A percentile compares a stretch with the other conserved stretches of the same genome.
Evolutionary conservation across 2,888 invertebrate species (phyloP).

Genomic region (Osmoderma eremita): DNA sequence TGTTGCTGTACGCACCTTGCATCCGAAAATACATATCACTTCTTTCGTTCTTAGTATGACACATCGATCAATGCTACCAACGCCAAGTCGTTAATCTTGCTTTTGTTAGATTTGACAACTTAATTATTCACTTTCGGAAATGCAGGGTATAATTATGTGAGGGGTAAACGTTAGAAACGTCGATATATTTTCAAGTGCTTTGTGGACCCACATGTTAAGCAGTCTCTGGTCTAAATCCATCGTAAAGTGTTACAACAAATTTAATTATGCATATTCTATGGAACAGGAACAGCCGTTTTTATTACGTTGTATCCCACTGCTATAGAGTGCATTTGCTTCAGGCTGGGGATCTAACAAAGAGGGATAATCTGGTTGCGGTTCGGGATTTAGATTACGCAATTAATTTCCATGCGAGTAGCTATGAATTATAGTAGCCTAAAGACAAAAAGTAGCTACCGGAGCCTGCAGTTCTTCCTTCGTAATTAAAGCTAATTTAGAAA

Average conservation of each 20-base stretch:
- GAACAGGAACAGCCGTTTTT: constrained; percentile 24
- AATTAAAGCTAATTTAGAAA: not conserved
- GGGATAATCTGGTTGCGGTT: constrained; percentile 37
- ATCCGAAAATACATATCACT: not conserved
- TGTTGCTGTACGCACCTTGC: no score
- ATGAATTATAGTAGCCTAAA: constrained; percentile 39
- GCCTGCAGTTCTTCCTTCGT: not conserved
- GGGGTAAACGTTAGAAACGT: constrained; percentile 6
- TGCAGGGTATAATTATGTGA: constrained; percentile 16
- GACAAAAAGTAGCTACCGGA: constrained; percentile 42
- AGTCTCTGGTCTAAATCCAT: not conserved
- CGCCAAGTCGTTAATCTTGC: constrained; percentile 10
- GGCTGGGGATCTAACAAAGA: constrained; percentile 35
- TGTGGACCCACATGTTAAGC: not conserved
- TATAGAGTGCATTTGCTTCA: not conserved
- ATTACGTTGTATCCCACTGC: not conserved
- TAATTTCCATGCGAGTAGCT: constrained; percentile 45
- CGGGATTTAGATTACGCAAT: constrained; percentile 41
- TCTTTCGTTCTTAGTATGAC: not conserved
- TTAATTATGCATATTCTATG: constrained; percentile 22
- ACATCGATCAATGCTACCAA: constrained; percentile 11
- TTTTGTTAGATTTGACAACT: constrained; percentile 27
- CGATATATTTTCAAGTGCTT: not conserved
- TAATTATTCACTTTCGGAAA: constrained; percentile 21
- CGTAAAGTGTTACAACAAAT: constrained; percentile 25